Evolutionary conservation across 2,888 invertebrate genomes (phyloP), one percentile per base, ranked within the genome.

Genomic region (Dexiosoma caninum): DNA sequence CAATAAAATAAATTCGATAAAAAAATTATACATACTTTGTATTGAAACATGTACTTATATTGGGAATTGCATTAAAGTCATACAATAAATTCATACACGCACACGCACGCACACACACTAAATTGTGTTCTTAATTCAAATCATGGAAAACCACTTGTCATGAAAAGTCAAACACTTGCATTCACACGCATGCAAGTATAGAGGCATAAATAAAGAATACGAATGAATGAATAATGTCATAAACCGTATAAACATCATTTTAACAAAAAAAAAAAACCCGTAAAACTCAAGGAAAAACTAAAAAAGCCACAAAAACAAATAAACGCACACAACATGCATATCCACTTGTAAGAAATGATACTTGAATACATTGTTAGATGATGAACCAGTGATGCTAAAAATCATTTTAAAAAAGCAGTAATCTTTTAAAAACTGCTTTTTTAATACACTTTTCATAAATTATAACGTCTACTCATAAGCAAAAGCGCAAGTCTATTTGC

Each of bases 131-230:
- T 19, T 37, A 66, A 19, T 57, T 75, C 23, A 71, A 80, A 75
- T 80, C 75, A 75, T 60, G 64, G 35, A 67, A 80, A 76, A 76
- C 66, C 66, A 71, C 76, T 76, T 76, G 80, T 80, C 76, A 80
- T 67, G 66, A 35, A 53, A 59, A 69, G 49, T 49, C 44, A 51
- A 42, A 32, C 12, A 42, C 10, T 23, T 9, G 40, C 7, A 30
- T 14, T 53, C 23, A 49, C 23, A 49, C 16, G n/a, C 30, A 14
- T 23, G 23, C 42, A 64, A 49, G 14, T 64, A 14, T 14, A 44
- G 35, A 40, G 37, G 46, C 74, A 66, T 71, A 59, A 27, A 62
- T 59, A 67, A 53, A 37, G 46, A 30, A 70, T 70, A 64, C 70
- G 57, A 30, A 66, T 64, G 46, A 64, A 70, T 71, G 55, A 71